These are phyloP conservation scores for Muricea muricata DNA, from an alignment of 92 coral and sea anemone genomes.

Conservation along the genomic window DNA sequence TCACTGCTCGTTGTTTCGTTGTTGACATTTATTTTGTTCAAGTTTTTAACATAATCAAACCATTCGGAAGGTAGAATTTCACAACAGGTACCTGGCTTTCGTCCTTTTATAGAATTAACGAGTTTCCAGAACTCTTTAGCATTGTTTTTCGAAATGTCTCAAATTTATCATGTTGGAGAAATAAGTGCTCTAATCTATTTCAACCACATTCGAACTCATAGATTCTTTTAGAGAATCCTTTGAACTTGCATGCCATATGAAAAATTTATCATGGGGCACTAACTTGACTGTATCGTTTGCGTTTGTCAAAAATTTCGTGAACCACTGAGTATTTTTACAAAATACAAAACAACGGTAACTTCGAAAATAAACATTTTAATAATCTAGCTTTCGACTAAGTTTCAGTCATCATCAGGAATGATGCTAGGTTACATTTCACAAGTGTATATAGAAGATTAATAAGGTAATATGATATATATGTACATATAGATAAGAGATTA, in stretches of 20 bases:
- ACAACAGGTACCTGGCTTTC: neutral
- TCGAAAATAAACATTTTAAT: too few relatives aligned
- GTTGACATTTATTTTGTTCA: slow-evolving; percentile 21
- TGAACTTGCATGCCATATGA: neutral
- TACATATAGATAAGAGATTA: too few relatives aligned
- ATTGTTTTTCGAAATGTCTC: neutral
- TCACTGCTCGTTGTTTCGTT: neutral
- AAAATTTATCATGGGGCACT: neutral
- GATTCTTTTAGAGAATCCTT: neutral
- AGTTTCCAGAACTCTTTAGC: slow-evolving; percentile 5
- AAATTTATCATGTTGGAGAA: neutral
- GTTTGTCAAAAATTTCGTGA: too few relatives aligned
- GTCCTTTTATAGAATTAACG: slow-evolving; percentile 26
- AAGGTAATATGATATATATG: too few relatives aligned
- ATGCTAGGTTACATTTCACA: too few relatives aligned
- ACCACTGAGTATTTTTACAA: too few relatives aligned
- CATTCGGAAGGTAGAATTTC: slow-evolving; percentile 22
- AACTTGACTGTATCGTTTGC: neutral
- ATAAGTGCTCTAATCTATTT: neutral
- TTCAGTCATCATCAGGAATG: too few relatives aligned
- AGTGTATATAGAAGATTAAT: too few relatives aligned
- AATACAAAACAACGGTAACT: too few relatives aligned
- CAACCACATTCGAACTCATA: neutral
- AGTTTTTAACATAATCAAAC: slow-evolving; percentile 30
- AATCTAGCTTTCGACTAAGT: too few relatives aligned